These are phyloP conservation scores for Vollenhovia emeryi DNA, from an alignment of 1,140 invertebrate genomes.

Conservation along the genomic window DNA sequence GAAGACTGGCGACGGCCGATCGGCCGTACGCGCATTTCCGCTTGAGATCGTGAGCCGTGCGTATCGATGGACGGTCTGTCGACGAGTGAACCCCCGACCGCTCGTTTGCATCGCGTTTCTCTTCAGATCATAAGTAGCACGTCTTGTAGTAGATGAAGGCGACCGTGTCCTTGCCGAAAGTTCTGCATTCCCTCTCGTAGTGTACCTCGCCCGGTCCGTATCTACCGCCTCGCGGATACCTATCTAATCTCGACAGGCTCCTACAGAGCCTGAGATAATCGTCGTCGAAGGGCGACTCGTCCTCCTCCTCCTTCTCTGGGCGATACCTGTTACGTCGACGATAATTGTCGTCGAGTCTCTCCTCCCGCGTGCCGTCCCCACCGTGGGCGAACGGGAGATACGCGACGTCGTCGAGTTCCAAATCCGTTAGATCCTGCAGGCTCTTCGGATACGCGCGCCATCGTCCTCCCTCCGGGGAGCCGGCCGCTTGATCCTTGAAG, in stretches of 20 bases:
- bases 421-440: slow-evolving; percentile 80
- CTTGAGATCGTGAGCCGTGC: background rate
- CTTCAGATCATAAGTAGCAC: slow-evolving; percentile 83
- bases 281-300: slow-evolving; percentile 61
- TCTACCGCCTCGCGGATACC: slow-evolving; percentile 64
- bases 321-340: slow-evolving; percentile 24
- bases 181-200: slow-evolving; percentile 83
- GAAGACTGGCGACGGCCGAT: background rate
- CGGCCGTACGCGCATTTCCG: background rate
- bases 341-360: slow-evolving; percentile 21
- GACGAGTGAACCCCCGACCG: background rate
- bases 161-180: slow-evolving; percentile 84
- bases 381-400: slow-evolving; percentile 38
- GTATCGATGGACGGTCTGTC: slow-evolving; percentile 30
- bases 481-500: slow-evolving; percentile 71
- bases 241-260: slow-evolving; percentile 74
- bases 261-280: slow-evolving; percentile 77
- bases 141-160: slow-evolving; percentile 84
- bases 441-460: slow-evolving; percentile 77
- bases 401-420: slow-evolving; percentile 77
- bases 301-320: background rate
- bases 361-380: background rate
- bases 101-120: background rate
- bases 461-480: slow-evolving; percentile 53
- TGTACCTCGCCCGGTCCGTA: slow-evolving; percentile 82